A percentile compares a stretch with the other conserved stretches of the same genome.
Evolutionary conservation across 2,888 invertebrate species (phyloP).

Genomic region (Drosophila testacea): DNA sequence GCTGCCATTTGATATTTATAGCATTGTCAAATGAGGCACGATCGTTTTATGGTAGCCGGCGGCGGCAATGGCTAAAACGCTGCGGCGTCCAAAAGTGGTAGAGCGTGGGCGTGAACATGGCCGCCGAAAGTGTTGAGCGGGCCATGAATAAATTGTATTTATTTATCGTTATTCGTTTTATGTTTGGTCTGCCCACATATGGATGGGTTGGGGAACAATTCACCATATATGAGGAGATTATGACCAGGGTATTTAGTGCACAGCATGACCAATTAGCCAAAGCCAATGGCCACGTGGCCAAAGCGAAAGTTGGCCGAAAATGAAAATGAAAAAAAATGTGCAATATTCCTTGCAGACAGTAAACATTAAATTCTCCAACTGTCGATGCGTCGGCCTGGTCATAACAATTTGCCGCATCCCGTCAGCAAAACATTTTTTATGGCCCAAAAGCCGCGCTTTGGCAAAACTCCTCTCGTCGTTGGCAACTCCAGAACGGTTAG

Average conservation of each 20-base stretch:
- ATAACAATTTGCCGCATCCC: slow-evolving; percentile 68
- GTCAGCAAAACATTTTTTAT: slow-evolving; percentile 59
- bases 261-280: slow-evolving; percentile 71
- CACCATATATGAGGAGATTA: slow-evolving; percentile 68
- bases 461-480: slow-evolving; percentile 35
- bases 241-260: slow-evolving; percentile 64
- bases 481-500: slow-evolving; percentile 15
- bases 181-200: slow-evolving; percentile 55
- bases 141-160: slow-evolving; percentile 74
- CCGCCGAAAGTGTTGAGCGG: slow-evolving; percentile 72
- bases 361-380: slow-evolving; percentile 56
- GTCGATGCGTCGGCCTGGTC: slow-evolving; percentile 64
- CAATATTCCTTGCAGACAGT: slow-evolving; percentile 14
- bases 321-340: slow-evolving; percentile 25
- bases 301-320: slow-evolving; percentile 45
- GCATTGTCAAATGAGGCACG: slow-evolving; percentile 55
- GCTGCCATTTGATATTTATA: slow-evolving; percentile 64
- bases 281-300: slow-evolving; percentile 47
- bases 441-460: slow-evolving; percentile 28
- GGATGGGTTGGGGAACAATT: slow-evolving; percentile 14
- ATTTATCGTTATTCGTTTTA: slow-evolving; percentile 51
- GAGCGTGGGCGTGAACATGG: slow-evolving; percentile 72
- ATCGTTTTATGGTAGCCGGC: slow-evolving; percentile 57
- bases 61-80: slow-evolving; percentile 29
- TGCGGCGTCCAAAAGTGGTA: slow-evolving; percentile 17